Evolutionary conservation across 2,113 vertebrate species (phyloP), one percentile per base, ranked within the genome.

Genomic region (Trematomus loennbergii): DNA sequence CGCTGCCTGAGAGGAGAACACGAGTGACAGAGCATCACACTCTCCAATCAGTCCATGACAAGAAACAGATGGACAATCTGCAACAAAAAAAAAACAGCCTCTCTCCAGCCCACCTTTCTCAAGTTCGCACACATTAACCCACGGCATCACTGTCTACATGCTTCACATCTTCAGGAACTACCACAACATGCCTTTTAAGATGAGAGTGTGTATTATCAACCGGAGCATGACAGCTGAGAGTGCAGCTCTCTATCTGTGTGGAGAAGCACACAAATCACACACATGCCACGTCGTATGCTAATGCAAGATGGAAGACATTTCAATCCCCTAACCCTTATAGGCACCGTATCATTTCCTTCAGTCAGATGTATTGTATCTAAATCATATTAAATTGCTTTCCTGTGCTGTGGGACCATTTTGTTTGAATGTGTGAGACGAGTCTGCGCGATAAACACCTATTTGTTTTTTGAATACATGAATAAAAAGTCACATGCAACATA

Each of bases 181-280:
- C 43, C 65, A 25, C 58, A 20, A 75, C 49, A 74, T 53, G 10
- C 33, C 53, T 53, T 22, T 79, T 75, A 76, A 55, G 69, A 76
- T 61, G 12, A 79, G 45, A 58, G 66, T 65, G 71, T 59, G 63
- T 54, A 11, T 81, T 52, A 58, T 57, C 57, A 72, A 16, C 29
- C 15, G n/a, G 12, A 52, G 48, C 58, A 72, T 55, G 75, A 61
- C 78, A 74, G 72, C 75, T 63, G 62, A 68, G 74, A 84, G 75
- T 61, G 76, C 15, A 50, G 71, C 75, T 81, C n/a, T 81, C 72
- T 46, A 75, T 66, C 61, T 54, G 83, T 9, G 12, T 16, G 62
- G 5, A 76, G 61, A 46, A 54, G 58, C 78, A 66, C 53, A 66
- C 59, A 45, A 48, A 74, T 73, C 57, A 75, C 48, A 66, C 15